Evolutionary conservation across 2,797 vertebrate species (phyloP).

Genomic region (Gouania willdenowi): DNA sequence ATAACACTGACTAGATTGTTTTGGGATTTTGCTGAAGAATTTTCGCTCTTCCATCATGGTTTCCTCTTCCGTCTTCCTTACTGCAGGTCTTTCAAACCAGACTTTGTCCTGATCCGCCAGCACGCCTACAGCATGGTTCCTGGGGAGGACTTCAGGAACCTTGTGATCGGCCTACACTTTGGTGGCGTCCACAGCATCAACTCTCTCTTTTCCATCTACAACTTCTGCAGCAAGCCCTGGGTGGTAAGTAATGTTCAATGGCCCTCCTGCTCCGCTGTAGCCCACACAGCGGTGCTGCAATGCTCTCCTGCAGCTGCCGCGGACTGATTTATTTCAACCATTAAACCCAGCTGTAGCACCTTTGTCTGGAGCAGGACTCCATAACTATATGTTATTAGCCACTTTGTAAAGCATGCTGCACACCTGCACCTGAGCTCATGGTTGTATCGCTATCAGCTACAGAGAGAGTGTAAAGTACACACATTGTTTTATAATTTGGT

Average conservation of each 20-base stretch:
- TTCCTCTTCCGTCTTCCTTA: conserved; percentile 6
- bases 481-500: not conserved
- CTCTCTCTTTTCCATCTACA: conserved; percentile 94
- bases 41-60: no score
- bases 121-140: conserved; percentile 94
- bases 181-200: conserved; percentile 84
- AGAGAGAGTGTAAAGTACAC: not conserved
- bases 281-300: conserved; percentile 1
- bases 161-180: conserved; percentile 91
- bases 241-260: conserved; percentile 57
- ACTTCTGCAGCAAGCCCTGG: conserved; percentile 98
- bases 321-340: conserved; percentile 45
- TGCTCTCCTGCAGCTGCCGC: conserved; percentile 2
- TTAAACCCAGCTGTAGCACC: conserved; percentile 46
- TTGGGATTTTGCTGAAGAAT: not conserved
- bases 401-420: not conserved
- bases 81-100: conserved; percentile 90
- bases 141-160: conserved; percentile 90
- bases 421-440: not conserved
- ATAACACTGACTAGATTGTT: no score
- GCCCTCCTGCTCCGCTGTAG: conserved; percentile 6
- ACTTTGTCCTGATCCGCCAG: conserved; percentile 92
- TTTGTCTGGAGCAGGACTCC: conserved; percentile 20
- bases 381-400: conserved; percentile 16
- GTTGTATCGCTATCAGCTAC: not conserved